Percentiles rank a stretch among this genome's conserved stretches.
Conservation (phyloP, 2,113 vertebrate genomes). For the Pampusana beccarii region DNA sequence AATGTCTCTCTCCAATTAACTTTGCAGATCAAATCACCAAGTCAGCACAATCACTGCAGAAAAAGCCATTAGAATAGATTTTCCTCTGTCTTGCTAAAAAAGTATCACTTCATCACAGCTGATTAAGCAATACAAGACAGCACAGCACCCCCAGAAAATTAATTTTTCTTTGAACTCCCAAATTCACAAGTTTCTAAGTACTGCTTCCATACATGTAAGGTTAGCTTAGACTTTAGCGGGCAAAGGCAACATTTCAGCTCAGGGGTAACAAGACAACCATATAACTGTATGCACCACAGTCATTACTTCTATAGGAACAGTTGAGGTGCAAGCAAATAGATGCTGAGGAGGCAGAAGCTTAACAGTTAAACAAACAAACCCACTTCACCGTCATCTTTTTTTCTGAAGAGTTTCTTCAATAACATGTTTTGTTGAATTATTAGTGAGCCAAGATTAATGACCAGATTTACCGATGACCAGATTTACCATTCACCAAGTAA, state of each 20-base stretch:
- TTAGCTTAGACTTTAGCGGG: neutral
- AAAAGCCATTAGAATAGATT: constrained; percentile 39
- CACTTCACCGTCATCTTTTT: neutral
- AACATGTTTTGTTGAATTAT: neutral
- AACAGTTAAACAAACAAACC: neutral
- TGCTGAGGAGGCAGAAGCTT: neutral
- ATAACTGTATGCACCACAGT: neutral
- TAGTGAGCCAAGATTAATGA: neutral
- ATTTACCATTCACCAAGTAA: too few species aligned
- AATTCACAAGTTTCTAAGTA: neutral
- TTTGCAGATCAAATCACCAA: constrained; percentile 55
- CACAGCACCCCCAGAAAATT: neutral
- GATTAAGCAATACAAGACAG: neutral
- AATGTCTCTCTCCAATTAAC: constrained; percentile 63
- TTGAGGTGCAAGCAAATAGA: neutral
- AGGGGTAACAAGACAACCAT: neutral
- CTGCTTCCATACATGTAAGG: neutral
- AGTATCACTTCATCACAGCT: neutral
- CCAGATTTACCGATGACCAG: too few species aligned
- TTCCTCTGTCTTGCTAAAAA: constrained; percentile 22
- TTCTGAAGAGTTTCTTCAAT: neutral
- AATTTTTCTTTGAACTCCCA: neutral
- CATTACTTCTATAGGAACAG: neutral
- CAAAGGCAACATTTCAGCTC: neutral
- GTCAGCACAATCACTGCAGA: constrained; percentile 59